Evolutionary conservation across 2,113 vertebrate species (phyloP).

Genomic region (Muntiacus muntjak): DNA sequence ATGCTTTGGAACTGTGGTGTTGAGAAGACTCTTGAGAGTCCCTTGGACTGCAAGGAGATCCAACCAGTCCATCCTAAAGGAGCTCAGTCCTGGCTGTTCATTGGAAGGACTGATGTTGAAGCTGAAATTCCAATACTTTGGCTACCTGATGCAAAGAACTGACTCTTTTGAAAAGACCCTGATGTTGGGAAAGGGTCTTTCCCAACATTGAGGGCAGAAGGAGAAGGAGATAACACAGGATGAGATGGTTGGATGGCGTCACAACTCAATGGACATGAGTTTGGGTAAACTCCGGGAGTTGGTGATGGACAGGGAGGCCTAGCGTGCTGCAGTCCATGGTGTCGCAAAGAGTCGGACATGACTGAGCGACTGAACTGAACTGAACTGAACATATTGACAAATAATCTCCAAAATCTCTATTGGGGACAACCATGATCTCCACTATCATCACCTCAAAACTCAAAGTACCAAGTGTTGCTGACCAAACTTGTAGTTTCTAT

Average conservation of each 20-base stretch:
- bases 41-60: background rate
- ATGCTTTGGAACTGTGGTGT: background rate
- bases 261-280: background rate
- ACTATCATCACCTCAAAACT: background rate
- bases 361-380: background rate
- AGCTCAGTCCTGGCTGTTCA: background rate
- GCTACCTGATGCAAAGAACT: background rate
- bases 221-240: background rate
- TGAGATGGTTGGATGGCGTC: background rate
- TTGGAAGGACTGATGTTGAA: background rate
- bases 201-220: background rate
- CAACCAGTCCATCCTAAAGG: background rate
- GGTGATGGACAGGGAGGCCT: background rate
- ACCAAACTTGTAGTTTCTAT: background rate
- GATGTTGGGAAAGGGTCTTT: background rate
- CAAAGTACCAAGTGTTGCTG: background rate
- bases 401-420: background rate
- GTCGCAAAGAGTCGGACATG: background rate
- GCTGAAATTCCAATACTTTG: background rate
- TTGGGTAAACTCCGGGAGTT: background rate
- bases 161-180: background rate
- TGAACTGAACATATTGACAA: background rate
- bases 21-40: background rate
- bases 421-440: background rate
- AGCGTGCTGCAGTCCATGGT: accelerated